These are phyloP conservation scores for Sarcophilus harrisii DNA, from an alignment of 2,797 vertebrate genomes.

Conservation along the genomic window DNA sequence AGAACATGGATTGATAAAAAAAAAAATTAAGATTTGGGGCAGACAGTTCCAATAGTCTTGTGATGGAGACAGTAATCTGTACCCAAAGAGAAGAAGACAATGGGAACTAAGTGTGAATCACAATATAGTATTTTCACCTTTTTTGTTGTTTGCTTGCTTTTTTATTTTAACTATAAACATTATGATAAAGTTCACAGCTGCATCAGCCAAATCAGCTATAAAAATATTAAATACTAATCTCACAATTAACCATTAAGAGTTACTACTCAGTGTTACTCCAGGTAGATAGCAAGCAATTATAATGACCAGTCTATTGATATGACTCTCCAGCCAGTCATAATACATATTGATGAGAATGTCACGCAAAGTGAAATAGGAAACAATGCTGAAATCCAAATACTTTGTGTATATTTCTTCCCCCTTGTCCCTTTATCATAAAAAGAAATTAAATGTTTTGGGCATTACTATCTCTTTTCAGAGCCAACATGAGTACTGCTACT, in stretches of 20 bases:
- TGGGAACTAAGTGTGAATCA: no score
- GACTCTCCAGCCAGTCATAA: neutral
- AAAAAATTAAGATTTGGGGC: no score
- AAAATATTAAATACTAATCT: constrained; percentile 49
- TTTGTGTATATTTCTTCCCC: neutral
- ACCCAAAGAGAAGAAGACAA: no score
- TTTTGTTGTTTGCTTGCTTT: no score
- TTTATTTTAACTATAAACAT: constrained; percentile 36
- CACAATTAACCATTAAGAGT: neutral
- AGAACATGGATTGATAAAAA: no score
- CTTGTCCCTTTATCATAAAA: neutral
- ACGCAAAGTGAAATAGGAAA: constrained; percentile 41
- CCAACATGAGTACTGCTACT: neutral
- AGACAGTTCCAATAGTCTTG: no score
- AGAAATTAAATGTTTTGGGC: constrained; percentile 18
- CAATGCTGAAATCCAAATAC: constrained; percentile 2
- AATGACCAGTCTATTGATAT: constrained; percentile 10
- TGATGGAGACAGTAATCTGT: no score
- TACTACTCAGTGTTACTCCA: neutral
- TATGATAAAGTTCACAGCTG: constrained; percentile 51
- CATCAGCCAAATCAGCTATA: constrained; percentile 53
- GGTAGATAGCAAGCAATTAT: constrained; percentile 24
- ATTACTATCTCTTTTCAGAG: neutral
- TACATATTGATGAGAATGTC: constrained; percentile 10
- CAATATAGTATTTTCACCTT: no score